Evolutionary conservation across 2,113 vertebrate species (phyloP), one percentile per base, ranked within the genome.

Genomic region (Acrocephalus kingi): DNA sequence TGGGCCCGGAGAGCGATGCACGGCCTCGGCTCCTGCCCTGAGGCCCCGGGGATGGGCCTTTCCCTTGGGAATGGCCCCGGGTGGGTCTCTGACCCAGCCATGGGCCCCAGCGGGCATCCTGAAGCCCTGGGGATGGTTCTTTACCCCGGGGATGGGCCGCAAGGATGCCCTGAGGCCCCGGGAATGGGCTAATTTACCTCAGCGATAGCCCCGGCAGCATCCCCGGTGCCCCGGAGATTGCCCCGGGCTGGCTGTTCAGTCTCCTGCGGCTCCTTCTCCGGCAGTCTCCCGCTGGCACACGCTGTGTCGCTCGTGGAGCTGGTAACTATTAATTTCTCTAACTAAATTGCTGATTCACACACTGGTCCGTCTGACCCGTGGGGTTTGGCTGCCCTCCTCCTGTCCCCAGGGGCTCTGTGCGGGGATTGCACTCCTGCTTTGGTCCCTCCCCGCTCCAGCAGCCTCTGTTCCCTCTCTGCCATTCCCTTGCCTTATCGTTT

Each of bases 341-440:
- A 3, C 13, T 18, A 21, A 45, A 46, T 19, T 12, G 33, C 41
- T 25, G 51, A 4, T 56, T 43, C 35, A 8, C 8, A 31, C 92
- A 20, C 84, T 97, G 41, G 58, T 98, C 15, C 96, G 88, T 24
- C 96, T 98, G 93, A 90, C 97, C 6, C 90, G 74, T 0, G 98
- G 98, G 28, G 7, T 62, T 83, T 18, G 51, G n/a, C 75, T 61
- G 55, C 39, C 15, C 2, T 51, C 24, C 52, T 66, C 35, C 59
- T 14, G 1, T 24, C 46, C 71, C 62, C 45, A 1, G 16, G 39
- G 51, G 22, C 55, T 80, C 64, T 6, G 31, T 28, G 25, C 31
- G 3, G 83, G 45, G 46, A 3, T 55, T 5, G 0, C 24, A 1
- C 12, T 37, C 5, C 1, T 39, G 18, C 19, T 43, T 49, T 43